Base-by-base conservation (phyloP, 2,113 vertebrate species). In the Morphnarchus princeps region DNA sequence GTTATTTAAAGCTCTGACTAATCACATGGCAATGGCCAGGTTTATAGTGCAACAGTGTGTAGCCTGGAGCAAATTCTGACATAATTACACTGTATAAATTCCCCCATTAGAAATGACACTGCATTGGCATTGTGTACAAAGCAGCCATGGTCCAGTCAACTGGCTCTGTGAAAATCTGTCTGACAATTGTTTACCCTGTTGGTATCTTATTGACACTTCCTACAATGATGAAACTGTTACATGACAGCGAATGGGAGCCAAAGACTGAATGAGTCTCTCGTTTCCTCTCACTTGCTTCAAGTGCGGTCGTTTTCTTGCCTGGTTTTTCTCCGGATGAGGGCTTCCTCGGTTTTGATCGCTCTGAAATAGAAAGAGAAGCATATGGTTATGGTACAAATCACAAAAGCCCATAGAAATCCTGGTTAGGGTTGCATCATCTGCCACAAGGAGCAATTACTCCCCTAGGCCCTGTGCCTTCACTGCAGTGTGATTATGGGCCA, bases 31-130 rank as follows among this genome's bases (percentile, higher is more conserved):
- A 97, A 93, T 97, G 91, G 89, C 91, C 96, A 97, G 95, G 94
- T 97, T 97, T 97, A 95, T 94, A 97, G 96, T 77, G 82, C 90
- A 97, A 85, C 85, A 88, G 89, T 84, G 86, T 93, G 95, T 93
- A 95, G 96, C 97, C 95, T 94, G 85, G 80, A 96, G 95, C 91
- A 90, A 94, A 94, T 93, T 94, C 95, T 96, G 91, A 76, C 90
- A 95, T 94, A 97, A 97, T 98, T 97, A 96, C 62, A 59, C 90
- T 87, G 66, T 90, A 96, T 96, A 97, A 98, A 98, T 96, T 96
- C 90, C 71, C 85, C 91, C 96, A 96, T 97, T 97, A 95, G 95
- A 97, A 97, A 95, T 95, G 97, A 97, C 95, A 95, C 90, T 76
- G 82, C 92, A n/a, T 50, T 97, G 97, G 97, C 91, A 92, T 79